Evolutionary conservation across 2,113 vertebrate genomes (phyloP).

Genomic region (Uria aalge): DNA sequence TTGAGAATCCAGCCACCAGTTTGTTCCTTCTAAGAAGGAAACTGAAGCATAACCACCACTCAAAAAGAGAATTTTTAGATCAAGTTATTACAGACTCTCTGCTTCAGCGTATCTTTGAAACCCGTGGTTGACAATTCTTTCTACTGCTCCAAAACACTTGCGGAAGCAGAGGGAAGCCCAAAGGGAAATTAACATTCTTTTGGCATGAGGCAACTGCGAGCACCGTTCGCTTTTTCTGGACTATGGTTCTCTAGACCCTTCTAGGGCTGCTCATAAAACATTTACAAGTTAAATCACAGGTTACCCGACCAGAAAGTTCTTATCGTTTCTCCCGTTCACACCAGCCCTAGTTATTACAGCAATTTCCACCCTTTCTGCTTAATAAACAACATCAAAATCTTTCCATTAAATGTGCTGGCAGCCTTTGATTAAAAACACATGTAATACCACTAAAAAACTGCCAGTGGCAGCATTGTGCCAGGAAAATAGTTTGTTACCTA

Average conservation of each 20-base stretch:
- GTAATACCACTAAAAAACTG: constrained; percentile 65
- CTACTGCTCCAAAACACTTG: background rate
- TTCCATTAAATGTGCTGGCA: rapidly evolving
- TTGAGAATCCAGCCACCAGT: background rate
- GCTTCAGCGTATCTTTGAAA: background rate
- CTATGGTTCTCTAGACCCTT: background rate
- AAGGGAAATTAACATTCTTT: constrained; percentile 37
- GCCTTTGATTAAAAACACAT: background rate
- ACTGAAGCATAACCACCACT: background rate
- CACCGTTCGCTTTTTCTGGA: background rate
- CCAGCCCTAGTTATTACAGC: background rate
- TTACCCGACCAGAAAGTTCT: background rate
- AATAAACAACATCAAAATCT: background rate
- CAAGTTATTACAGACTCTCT: background rate
- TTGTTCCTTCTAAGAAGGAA: background rate
- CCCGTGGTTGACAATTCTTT: background rate
- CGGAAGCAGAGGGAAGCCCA: background rate
- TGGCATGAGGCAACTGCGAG: background rate
- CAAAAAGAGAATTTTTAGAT: background rate
- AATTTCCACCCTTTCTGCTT: background rate
- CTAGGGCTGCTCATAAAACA: background rate
- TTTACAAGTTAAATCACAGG: background rate
- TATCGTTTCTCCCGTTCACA: background rate
- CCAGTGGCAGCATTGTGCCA: constrained; percentile 85
- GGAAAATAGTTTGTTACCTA: background rate